Evolutionary conservation across 2,797 vertebrate genomes (phyloP).

Genomic region (Clarias laeviceps): DNA sequence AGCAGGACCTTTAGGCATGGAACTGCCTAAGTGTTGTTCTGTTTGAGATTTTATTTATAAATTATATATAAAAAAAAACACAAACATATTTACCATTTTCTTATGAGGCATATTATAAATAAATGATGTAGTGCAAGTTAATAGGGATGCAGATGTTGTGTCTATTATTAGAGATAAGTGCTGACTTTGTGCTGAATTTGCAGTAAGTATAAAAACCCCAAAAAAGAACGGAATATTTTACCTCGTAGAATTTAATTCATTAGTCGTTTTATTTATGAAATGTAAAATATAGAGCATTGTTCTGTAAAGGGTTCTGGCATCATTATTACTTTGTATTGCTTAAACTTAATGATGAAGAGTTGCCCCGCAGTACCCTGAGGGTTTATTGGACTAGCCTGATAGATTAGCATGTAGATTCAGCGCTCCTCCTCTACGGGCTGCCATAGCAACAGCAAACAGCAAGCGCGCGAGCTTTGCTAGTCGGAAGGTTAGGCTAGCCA

Average conservation of each 20-base stretch:
- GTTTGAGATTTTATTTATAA: too few relatives aligned
- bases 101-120: background rate
- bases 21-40: too few relatives aligned
- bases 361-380: background rate
- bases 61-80: too few relatives aligned
- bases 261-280: background rate
- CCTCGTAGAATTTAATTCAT: background rate
- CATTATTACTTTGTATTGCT: background rate
- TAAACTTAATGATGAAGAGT: background rate
- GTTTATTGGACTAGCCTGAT: background rate
- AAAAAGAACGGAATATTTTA: too few relatives aligned
- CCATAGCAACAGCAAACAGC: slow-evolving; percentile 66
- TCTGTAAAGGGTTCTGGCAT: background rate
- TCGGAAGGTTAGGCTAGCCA: background rate
- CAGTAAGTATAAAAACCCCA: background rate
- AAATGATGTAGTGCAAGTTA: background rate
- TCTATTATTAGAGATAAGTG: background rate
- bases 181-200: background rate
- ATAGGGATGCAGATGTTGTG: background rate
- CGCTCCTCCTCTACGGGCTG: slow-evolving; percentile 45
- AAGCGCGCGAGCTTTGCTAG: background rate
- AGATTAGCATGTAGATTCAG: slow-evolving; percentile 32
- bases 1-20: too few relatives aligned
- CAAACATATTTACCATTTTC: too few relatives aligned
- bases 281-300: background rate